Evolutionary conservation across 2,797 vertebrate genomes (phyloP), one percentile per base, ranked within the genome.

Genomic region (Argya squamiceps): DNA sequence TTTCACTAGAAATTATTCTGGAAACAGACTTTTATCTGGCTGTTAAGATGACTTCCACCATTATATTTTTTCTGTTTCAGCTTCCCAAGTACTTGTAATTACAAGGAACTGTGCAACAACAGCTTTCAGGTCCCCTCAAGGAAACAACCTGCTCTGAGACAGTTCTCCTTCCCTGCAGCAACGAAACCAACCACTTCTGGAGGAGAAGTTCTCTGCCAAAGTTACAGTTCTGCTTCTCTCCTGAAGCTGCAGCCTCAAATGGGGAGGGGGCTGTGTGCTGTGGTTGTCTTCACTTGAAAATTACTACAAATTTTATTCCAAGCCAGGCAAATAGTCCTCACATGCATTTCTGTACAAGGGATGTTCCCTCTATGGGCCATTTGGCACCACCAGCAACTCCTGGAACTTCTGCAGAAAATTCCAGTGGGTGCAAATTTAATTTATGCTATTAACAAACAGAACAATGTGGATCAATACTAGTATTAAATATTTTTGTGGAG

Each of bases 221-320:
- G 67, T 93, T 76, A 91, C 58, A 84, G 91, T 96, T 96, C 87
- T 93, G 82, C 76, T 96, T 95, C 71, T 81, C 39, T 84, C 22
- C 91, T 70, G 79, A 88, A 88, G 65, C 75, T 94, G 82, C 18
- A 89, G 82, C 76, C 79, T 47, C 73, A 75, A 0, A 77, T 15
- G n/a, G 37, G 50, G 18, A 41, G 36, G 23, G 20, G 46, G 20
- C 34, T 22, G 30, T 47, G 53, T 62, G 52, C 5, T 53, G 59
- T 47, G 30, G 26, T 29, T 13, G 10, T 34, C 12, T 58, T 80
- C 36, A 50, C 18, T 75, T 30, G 29, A 59, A 62, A 83, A 85
- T 46, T 18, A 24, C 29, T 34, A 53, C 10, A 59, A 26, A 85
- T 50, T 47, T 68, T 20, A 55, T 71, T 77, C n/a, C 30, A 77